Percentiles rank a stretch among this genome's conserved stretches.
Conservation (phyloP, 2,888 invertebrate species). For the Notodonta ziczac region DNA sequence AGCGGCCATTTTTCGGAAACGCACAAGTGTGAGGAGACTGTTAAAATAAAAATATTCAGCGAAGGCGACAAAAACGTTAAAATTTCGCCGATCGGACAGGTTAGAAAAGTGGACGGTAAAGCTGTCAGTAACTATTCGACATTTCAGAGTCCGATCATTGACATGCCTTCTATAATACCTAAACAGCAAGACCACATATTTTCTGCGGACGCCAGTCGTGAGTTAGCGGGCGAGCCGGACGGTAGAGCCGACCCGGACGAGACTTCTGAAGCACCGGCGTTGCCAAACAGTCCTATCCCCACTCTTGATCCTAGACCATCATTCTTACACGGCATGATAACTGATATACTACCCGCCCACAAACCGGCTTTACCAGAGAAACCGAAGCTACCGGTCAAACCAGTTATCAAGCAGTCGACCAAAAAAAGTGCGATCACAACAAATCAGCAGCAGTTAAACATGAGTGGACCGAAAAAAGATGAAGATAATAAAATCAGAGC, state of each 20-base stretch:
- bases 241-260: constrained; percentile 94
- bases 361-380: constrained; percentile 89
- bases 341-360: constrained; percentile 70
- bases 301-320: constrained; percentile 86
- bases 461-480: constrained; percentile 78
- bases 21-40: constrained; percentile 78
- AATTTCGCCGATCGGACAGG: constrained; percentile 72
- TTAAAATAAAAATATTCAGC: constrained; percentile 79
- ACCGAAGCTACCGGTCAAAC: constrained; percentile 86
- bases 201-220: constrained; percentile 87
- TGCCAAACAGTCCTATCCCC: constrained; percentile 89
- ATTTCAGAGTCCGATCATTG: constrained; percentile 78
- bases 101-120: constrained; percentile 77
- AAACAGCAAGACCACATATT: constrained; percentile 73
- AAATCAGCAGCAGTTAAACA: constrained; percentile 79
- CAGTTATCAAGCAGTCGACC: constrained; percentile 81
- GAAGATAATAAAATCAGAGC: constrained; percentile 61
- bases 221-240: constrained; percentile 93
- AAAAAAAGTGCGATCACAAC: constrained; percentile 66
- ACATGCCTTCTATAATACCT: constrained; percentile 77
- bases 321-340: constrained; percentile 88
- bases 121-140: constrained; percentile 75
- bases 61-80: constrained; percentile 76
- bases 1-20: constrained; percentile 80
- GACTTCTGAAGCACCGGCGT: constrained; percentile 86